Evolutionary conservation across 2,888 invertebrate genomes (phyloP), one percentile per base, ranked within the genome.

Genomic region (Trimorus sp.): DNA sequence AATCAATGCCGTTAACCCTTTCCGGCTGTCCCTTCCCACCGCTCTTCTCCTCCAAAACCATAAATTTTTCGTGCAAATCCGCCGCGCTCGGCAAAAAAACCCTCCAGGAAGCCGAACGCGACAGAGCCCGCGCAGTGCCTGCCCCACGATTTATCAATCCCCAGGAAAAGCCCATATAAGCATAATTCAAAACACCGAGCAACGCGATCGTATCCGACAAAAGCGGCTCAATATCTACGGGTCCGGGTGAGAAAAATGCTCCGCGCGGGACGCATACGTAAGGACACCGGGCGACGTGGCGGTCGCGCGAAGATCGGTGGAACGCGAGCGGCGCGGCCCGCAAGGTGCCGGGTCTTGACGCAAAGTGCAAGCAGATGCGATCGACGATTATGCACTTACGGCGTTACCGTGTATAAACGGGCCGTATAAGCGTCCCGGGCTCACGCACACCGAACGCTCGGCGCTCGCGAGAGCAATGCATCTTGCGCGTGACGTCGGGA

Each of bases 311-410:
- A 82, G 84, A 85, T 82, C 82, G 73, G 85, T 82, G 85, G 84
- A 86, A 86, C 85, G 84, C 79, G 84, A 85, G 84, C 86, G 84
- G 84, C 65, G 82, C 85, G 86, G 85, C 85, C 83, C 86, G 89
- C 88, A 89, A 90, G 90, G 90, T 90, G 90, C 88, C 86, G 87
- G 86, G 87, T 83, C 87, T 87, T 89, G 90, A 90, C 90, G 89
- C 90, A 90, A 90, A 90, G 90, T 90, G 91, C 90, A 90, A 90
- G 89, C 87, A 91, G 91, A 91, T 91, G 91, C 90, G 90, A 91
- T 91, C 89, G 88, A 85, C 90, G 91, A 91, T 91, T 91, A 91
- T 89, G 90, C 91, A 91, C 90, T 91, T 90, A 91, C 90, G 89
- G 90, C 89, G 90, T 91, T 91, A 91, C 89, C 87, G 88, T 87